Base-by-base conservation (phyloP, 1,140 invertebrate species). In the Zaprionus gabonicus region DNA sequence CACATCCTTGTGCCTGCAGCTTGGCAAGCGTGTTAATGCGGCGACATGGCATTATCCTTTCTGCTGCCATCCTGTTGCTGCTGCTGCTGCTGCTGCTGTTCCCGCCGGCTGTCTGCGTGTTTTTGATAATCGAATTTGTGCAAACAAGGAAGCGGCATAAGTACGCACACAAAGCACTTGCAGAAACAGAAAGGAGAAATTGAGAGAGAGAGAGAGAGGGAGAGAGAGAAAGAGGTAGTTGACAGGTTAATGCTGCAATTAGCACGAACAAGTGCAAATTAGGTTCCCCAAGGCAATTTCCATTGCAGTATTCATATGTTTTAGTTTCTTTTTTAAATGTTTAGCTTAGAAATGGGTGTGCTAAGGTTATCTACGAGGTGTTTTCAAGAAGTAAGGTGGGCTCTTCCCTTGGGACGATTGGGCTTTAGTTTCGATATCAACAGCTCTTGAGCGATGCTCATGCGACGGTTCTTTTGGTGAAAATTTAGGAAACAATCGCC, bases 41-140 rank as follows among this genome's bases (percentile, higher is more conserved):
- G 69, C 82, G 75, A 88, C 81, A 88, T 74, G 71, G 81, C 75
- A 84, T 81, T 88, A 84, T 90, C 78, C 85, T 66, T 63, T 59
- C 38, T 12, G 62, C 36, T 41, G 27, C 38, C 38, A 53, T 34
- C 38, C 31, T 58, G 57, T 20, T 60, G 27, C 49, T 12, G 2
- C n/a, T n/a, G 5, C 41, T 20, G 23, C 28, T 27, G 27, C 27
- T 27, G 31, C 31, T 34, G 31, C 31, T 20, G 20, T 20, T 20
- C 31, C 31, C 28, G 71, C 53, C 46, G 65, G 56, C 77, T 65
- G 51, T 66, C 68, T 53, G 53, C 55, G 71, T 71, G 71, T 81
- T 79, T 91, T 80, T 84, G 87, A 91, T 91, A 91, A 91, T 91
- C 87, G 84, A 91, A 91, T 91, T 91, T 91, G 87, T 71, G 78